Percentiles rank a stretch among this genome's conserved stretches.
phyloP scores from a whole-genome alignment of 64 coral and sea anemone species.

The Porites australiensis region DNA sequence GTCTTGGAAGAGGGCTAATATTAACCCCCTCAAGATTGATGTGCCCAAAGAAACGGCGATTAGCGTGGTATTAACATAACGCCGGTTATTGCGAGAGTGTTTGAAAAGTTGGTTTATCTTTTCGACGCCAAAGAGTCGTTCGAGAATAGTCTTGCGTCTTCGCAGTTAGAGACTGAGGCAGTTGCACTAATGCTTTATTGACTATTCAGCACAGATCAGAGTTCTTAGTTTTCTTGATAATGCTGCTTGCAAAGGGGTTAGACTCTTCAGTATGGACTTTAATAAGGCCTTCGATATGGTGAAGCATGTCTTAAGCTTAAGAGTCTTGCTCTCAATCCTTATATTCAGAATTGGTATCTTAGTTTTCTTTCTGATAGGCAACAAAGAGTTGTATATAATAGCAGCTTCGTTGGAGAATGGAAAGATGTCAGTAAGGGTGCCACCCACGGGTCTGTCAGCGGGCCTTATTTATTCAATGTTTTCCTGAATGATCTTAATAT shows the following conservation, averaged over 20 bases:
- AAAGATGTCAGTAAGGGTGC: too few species aligned
- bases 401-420: not conserved
- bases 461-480: too few species aligned
- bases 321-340: slow-evolving; percentile 22
- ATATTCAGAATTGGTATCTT: slow-evolving; percentile 41
- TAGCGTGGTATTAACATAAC: slow-evolving; percentile 26
- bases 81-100: slow-evolving; percentile 53
- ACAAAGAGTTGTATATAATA: slow-evolving; percentile 25
- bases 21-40: too few species aligned
- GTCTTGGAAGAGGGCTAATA: too few species aligned
- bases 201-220: slow-evolving; percentile 40
- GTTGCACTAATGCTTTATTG: slow-evolving; percentile 45
- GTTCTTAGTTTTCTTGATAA: slow-evolving; percentile 44
- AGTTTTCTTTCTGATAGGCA: slow-evolving; percentile 35
- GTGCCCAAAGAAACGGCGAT: too few species aligned
- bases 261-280: slow-evolving; percentile 47
- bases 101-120: slow-evolving; percentile 38
- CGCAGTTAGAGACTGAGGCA: slow-evolving; percentile 44
- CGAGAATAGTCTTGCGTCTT: slow-evolving; percentile 21
- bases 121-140: slow-evolving; percentile 34
- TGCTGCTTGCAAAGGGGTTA: slow-evolving; percentile 34
- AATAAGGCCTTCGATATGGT: too few species aligned
- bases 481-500: too few species aligned
- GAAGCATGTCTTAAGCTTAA: slow-evolving; percentile 32
- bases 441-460: too few species aligned